phyloP scores from a whole-genome alignment of 2,888 invertebrate genomes.

The Lasioglossum oenotherae region DNA sequence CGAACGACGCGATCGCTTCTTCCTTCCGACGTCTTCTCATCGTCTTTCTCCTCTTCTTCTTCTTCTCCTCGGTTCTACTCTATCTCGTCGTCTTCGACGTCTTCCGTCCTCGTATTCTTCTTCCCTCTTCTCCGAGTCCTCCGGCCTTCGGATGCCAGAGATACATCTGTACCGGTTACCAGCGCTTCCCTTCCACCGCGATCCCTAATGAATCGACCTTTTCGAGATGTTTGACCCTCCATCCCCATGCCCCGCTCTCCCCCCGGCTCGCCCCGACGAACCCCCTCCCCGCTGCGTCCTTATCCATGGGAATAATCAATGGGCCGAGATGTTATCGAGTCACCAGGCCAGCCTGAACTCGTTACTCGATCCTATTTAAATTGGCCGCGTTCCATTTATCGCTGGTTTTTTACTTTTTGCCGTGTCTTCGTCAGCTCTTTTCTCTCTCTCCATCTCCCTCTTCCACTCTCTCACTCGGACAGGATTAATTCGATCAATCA shows the following conservation, averaged over 20 bases:
- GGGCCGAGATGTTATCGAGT: slow-evolving; percentile 36
- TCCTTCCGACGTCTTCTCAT: background rate
- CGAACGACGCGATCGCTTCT: background rate
- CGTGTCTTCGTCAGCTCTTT: background rate
- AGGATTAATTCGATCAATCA: slow-evolving; percentile 54
- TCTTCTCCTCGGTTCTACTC: background rate
- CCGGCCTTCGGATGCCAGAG: slow-evolving; percentile 13
- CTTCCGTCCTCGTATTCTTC: background rate
- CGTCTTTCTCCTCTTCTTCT: background rate
- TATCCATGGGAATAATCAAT: slow-evolving; percentile 37
- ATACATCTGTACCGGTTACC: slow-evolving; percentile 38
- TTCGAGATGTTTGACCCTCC: slow-evolving; percentile 42
- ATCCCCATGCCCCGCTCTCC: background rate
- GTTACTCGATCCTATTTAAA: slow-evolving; percentile 19
- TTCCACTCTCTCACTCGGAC: background rate
- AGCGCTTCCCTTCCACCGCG: slow-evolving; percentile 27
- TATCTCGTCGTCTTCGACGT: background rate
- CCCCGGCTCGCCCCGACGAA: background rate
- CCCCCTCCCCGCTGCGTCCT: background rate
- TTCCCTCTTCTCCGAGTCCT: background rate
- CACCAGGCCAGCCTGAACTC: slow-evolving; percentile 29
- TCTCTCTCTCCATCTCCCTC: background rate
- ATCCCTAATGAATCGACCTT: slow-evolving; percentile 31
- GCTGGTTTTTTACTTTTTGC: background rate
- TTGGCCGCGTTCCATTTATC: slow-evolving; percentile 48